A percentile compares a stretch with the other conserved stretches of the same genome.
These are phyloP conservation scores for Semnopithecus entellus DNA, from an alignment of 2,113 vertebrate genomes.

Conservation along the genomic window DNA sequence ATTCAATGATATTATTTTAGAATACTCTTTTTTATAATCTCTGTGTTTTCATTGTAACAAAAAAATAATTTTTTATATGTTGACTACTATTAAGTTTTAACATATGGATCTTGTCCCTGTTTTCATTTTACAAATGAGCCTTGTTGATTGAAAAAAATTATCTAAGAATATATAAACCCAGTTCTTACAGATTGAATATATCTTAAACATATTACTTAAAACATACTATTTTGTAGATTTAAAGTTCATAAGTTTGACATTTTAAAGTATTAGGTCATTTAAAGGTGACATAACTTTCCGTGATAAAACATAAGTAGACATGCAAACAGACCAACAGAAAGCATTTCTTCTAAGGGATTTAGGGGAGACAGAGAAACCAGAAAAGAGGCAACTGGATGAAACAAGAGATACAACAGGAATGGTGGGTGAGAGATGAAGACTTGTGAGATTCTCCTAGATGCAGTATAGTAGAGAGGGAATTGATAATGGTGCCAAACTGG, in stretches of 20 bases:
- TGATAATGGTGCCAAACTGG: not conserved
- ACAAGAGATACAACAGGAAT: not conserved
- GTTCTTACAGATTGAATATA: not conserved
- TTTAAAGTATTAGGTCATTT: conserved; percentile 41
- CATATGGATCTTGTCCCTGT: not conserved
- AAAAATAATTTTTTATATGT: not conserved
- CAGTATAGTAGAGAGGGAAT: not conserved
- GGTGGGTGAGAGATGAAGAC: not conserved
- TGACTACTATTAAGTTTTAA: not conserved
- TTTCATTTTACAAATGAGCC: not conserved
- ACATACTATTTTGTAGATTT: not conserved
- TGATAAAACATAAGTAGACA: not conserved
- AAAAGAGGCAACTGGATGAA: not conserved
- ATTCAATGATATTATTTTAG: not conserved
- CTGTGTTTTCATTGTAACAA: not conserved
- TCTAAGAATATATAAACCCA: not conserved
- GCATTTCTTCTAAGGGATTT: not conserved
- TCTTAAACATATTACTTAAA: not conserved
- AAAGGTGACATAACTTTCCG: not conserved
- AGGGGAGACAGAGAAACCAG: not conserved
- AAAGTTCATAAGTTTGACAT: not conserved
- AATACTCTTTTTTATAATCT: not conserved
- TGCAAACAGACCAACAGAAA: not conserved
- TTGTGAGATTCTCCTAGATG: not conserved
- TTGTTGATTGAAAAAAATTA: not conserved